Conservation (phyloP, 2,797 vertebrate species). For the Fundulus diaphanus region DNA sequence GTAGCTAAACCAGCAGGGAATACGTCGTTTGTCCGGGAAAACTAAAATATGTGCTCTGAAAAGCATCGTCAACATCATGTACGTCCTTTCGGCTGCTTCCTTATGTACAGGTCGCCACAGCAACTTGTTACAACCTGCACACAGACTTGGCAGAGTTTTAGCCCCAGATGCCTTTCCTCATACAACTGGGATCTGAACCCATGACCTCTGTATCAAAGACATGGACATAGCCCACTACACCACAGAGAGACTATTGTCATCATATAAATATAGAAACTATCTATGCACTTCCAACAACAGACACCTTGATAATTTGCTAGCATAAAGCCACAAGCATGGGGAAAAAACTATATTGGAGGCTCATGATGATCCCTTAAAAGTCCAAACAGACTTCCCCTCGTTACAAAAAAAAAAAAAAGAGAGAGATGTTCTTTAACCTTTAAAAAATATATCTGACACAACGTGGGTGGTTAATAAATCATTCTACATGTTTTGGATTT, state of each 20-base stretch:
- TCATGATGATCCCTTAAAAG: conserved; percentile 20
- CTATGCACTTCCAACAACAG: background rate
- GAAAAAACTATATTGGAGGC: conserved; percentile 11
- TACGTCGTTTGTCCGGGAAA: background rate
- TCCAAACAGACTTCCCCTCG: conserved; percentile 11
- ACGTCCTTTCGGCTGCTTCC: too few relatives aligned
- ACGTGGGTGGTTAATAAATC: conserved; percentile 66
- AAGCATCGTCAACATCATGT: background rate
- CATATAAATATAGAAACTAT: background rate
- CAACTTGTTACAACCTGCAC: too few relatives aligned
- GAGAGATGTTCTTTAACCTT: conserved; percentile 38
- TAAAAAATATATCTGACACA: conserved; percentile 57
- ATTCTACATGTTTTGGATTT: conserved; percentile 24
- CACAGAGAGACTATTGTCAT: too few relatives aligned
- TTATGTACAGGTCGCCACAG: too few relatives aligned
- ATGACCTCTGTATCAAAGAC: too few relatives aligned
- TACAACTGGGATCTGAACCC: too few relatives aligned
- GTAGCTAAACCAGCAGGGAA: background rate
- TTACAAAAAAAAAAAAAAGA: conserved; percentile 26
- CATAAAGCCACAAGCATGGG: background rate
- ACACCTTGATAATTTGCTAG: background rate
- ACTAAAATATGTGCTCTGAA: background rate
- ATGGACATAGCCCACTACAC: too few relatives aligned
- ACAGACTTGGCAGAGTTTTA: too few relatives aligned
- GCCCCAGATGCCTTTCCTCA: too few relatives aligned